These are phyloP conservation scores for Spongilla lacustris DNA, from an alignment of 37 sponge, comb jelly and placozoan species.

Conservation along the genomic window DNA sequence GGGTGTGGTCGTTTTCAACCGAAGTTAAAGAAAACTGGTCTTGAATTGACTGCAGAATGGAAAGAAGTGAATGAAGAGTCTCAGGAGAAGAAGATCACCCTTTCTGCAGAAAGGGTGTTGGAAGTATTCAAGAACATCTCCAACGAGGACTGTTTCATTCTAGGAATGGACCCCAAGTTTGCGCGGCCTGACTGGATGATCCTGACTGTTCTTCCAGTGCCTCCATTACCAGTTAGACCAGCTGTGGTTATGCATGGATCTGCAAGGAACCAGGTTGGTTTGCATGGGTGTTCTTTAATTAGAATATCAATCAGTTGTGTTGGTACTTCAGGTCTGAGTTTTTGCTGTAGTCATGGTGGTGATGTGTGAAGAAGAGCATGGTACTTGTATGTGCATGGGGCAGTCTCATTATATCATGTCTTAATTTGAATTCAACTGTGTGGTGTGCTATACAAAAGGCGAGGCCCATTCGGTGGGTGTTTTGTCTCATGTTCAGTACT, in stretches of 20 bases:
- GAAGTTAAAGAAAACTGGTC: conserved; percentile 70
- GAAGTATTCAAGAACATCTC: conserved; percentile 96
- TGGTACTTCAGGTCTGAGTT: background rate
- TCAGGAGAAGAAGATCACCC: conserved; percentile 92
- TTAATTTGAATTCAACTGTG: too few species aligned
- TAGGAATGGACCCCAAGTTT: conserved; percentile 92
- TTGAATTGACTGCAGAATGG: conserved; percentile 97
- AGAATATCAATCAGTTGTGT: background rate
- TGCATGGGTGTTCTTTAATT: background rate
- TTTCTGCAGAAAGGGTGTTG: conserved; percentile 91
- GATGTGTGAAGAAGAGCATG: background rate
- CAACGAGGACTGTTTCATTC: conserved; percentile 87
- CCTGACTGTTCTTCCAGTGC: conserved; percentile 91
- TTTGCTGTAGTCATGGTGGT: background rate
- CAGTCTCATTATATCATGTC: too few species aligned
- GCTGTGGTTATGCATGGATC: conserved; percentile 97
- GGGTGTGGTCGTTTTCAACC: conserved; percentile 98
- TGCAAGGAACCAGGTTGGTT: conserved; percentile 82
- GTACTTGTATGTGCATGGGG: background rate
- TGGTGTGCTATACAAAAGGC: too few species aligned
- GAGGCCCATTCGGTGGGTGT: too few species aligned
- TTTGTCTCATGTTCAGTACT: too few species aligned
- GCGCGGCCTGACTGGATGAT: conserved; percentile 99
- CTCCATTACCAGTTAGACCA: conserved; percentile 96
- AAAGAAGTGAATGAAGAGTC: conserved; percentile 92